Conservation (phyloP, 2,888 invertebrate species). For the Temnothorax unifasciatus region DNA sequence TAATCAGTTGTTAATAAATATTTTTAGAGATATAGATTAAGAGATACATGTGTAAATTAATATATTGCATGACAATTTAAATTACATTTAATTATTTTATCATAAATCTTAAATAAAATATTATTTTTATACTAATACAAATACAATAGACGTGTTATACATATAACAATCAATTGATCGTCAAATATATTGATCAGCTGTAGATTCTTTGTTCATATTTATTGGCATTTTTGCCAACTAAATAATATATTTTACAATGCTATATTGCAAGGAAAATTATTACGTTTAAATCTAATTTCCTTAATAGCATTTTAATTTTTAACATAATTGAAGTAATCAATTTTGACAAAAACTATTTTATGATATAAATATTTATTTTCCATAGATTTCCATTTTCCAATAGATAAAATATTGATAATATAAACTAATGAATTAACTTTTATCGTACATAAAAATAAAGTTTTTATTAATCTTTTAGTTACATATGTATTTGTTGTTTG, state of each 20-base stretch:
- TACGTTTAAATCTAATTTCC: neutral
- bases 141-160: neutral
- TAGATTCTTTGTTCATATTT: neutral
- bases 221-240: neutral
- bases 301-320: neutral
- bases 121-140: neutral
- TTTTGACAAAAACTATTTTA: neutral
- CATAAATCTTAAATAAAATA: slow-evolving; percentile 1
- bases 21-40: neutral
- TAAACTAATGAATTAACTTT: neutral
- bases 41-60: neutral
- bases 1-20: neutral
- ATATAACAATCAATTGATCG: neutral
- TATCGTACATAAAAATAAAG: neutral
- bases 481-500: neutral
- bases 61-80: neutral
- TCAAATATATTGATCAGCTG: neutral
- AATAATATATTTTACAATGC: neutral
- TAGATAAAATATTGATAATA: neutral
- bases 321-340: neutral
- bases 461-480: neutral
- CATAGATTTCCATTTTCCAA: neutral
- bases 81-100: neutral
- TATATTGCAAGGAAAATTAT: neutral
- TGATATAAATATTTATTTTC: no score